Evolutionary conservation across 2,888 invertebrate species (phyloP).

Genomic region (Branchipolynoe longqiensis): DNA sequence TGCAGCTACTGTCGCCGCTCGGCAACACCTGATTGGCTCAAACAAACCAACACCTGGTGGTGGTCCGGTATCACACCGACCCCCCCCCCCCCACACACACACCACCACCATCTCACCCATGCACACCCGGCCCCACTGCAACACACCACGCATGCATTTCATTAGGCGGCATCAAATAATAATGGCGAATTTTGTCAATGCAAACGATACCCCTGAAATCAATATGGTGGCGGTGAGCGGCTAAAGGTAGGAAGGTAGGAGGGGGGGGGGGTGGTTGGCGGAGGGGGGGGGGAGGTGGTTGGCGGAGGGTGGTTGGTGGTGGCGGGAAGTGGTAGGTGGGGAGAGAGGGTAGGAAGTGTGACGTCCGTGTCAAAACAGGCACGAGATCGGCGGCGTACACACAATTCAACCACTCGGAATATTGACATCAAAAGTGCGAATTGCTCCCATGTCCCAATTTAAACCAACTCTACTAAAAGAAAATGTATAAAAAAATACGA

Average conservation of each 20-base stretch:
- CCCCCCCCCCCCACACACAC: neutral
- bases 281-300: neutral
- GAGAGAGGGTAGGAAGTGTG: neutral
- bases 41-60: too few relatives aligned
- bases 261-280: neutral
- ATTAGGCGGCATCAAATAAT: conserved; percentile 55
- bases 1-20: too few relatives aligned
- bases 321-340: neutral
- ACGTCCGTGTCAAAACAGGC: too few relatives aligned
- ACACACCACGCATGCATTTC: conserved; percentile 37
- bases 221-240: conserved; percentile 18
- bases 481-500: too few relatives aligned
- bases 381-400: too few relatives aligned
- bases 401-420: too few relatives aligned
- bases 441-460: too few relatives aligned
- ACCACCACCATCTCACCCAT: neutral
- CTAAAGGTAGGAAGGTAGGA: neutral
- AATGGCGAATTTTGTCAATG: conserved; percentile 57
- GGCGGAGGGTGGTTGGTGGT: neutral
- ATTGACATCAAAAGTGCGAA: too few relatives aligned
- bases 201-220: conserved; percentile 48
- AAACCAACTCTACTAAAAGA: too few relatives aligned
- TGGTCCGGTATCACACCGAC: neutral
- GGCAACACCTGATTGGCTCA: conserved; percentile 32
- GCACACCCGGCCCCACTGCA: neutral